Evolutionary conservation across 2,113 vertebrate genomes (phyloP).

Genomic region (Platycercus adscitus): DNA sequence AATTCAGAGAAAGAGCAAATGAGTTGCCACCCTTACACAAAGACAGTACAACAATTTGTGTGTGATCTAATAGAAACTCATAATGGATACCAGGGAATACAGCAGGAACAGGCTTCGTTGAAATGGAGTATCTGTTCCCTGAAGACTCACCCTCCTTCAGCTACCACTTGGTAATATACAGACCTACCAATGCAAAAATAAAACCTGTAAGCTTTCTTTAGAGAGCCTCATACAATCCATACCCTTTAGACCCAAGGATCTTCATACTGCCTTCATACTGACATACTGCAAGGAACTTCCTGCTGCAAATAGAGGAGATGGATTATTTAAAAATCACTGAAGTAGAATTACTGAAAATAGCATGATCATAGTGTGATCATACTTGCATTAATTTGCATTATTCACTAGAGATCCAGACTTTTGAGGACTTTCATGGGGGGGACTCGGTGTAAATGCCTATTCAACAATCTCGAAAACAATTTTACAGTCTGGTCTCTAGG

Average conservation of each 20-base stretch:
- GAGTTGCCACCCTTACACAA: background rate
- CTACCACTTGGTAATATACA: background rate
- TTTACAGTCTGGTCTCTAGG: background rate
- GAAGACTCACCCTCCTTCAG: background rate
- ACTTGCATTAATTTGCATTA: background rate
- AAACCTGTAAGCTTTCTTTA: background rate
- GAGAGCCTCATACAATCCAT: accelerated
- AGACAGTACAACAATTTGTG: background rate
- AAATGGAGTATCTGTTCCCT: background rate
- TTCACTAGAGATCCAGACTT: background rate
- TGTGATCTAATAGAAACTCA: background rate
- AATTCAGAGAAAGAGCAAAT: background rate
- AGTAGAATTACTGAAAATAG: background rate
- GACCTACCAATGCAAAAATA: background rate
- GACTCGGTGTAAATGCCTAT: background rate
- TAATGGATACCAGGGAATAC: background rate
- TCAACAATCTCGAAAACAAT: background rate
- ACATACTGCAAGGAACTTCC: background rate
- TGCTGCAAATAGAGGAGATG: background rate
- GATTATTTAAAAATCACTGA: background rate
- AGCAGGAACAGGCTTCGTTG: background rate
- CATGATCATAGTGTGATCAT: background rate
- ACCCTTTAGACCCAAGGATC: background rate
- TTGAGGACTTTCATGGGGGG: background rate
- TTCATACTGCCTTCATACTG: background rate